phyloP scores from a whole-genome alignment of 2,888 invertebrate genomes.

The Troides oblongomaculatus region DNA sequence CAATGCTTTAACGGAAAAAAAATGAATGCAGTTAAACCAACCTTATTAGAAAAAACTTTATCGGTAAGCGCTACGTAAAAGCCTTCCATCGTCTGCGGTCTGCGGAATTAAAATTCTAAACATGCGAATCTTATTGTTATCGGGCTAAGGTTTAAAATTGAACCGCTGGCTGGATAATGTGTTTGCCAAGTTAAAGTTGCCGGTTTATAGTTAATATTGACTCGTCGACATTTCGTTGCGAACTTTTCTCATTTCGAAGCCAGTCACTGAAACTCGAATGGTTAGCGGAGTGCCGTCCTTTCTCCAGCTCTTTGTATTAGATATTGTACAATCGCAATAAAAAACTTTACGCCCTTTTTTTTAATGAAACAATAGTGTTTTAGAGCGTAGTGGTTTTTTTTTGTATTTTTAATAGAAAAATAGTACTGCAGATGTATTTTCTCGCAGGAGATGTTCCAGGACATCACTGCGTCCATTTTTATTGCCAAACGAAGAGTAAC shows the following conservation, averaged over 20 bases:
- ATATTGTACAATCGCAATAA: slow-evolving; percentile 35
- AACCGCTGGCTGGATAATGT: slow-evolving; percentile 19
- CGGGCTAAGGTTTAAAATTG: slow-evolving; percentile 31
- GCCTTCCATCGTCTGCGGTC: slow-evolving; percentile 32
- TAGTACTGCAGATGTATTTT: no score
- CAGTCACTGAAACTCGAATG: slow-evolving; percentile 52
- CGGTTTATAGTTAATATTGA: slow-evolving; percentile 74
- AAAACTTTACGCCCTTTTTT: slow-evolving; percentile 10
- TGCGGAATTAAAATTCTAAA: slow-evolving; percentile 27
- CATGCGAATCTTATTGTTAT: background rate
- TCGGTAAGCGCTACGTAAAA: slow-evolving; percentile 51
- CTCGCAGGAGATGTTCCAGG: no score
- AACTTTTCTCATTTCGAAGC: slow-evolving; percentile 78
- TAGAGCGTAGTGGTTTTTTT: background rate
- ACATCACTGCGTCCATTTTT: no score
- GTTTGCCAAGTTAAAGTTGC: slow-evolving; percentile 42
- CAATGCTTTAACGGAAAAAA: slow-evolving; percentile 39
- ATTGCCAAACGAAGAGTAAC: no score
- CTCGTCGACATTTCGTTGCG: slow-evolving; percentile 72
- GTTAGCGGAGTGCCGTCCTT: slow-evolving; percentile 38
- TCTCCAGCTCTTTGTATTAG: slow-evolving; percentile 41
- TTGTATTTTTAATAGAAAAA: background rate
- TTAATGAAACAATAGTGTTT: background rate
- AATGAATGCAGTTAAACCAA: slow-evolving; percentile 45
- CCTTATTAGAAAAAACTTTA: slow-evolving; percentile 74